Percentiles rank a stretch among this genome's conserved stretches.
Evolutionary conservation across 2,113 vertebrate genomes (phyloP).

Genomic region (Dasyornis broadbenti): DNA sequence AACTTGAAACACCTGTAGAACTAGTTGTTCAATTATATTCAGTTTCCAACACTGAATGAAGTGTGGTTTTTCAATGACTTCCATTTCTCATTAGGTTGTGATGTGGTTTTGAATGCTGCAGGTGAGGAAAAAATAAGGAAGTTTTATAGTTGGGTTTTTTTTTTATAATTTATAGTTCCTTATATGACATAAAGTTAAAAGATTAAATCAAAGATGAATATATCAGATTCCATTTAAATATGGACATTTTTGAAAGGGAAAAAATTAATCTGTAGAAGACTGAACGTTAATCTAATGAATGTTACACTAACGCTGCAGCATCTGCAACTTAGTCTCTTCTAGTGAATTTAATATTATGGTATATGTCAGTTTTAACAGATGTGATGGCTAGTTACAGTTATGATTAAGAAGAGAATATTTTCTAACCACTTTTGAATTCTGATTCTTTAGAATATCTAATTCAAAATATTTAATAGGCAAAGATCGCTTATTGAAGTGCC

Average conservation of each 20-base stretch:
- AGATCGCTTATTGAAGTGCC: background rate
- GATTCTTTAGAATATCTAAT: background rate
- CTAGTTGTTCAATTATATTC: conserved; percentile 34
- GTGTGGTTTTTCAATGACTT: conserved; percentile 46
- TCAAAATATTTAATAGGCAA: background rate
- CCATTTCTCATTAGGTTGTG: conserved; percentile 7
- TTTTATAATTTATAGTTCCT: background rate
- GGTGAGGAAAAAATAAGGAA: conserved; percentile 38
- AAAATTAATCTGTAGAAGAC: background rate
- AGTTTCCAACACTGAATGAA: conserved; percentile 16
- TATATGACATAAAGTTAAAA: background rate
- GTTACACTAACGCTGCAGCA: background rate
- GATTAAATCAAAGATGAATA: background rate
- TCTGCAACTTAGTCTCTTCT: background rate
- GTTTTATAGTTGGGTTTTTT: background rate
- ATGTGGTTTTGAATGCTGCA: conserved; percentile 30
- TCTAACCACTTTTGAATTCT: background rate
- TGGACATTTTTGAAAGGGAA: background rate
- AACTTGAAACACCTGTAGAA: conserved; percentile 59
- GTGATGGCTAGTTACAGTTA: background rate
- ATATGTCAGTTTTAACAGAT: background rate
- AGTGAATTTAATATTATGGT: background rate
- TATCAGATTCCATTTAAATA: background rate
- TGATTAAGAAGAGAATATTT: background rate
- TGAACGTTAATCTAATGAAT: background rate